Evolutionary conservation across 2,888 invertebrate genomes (phyloP).

Genomic region (Erynnis tages): DNA sequence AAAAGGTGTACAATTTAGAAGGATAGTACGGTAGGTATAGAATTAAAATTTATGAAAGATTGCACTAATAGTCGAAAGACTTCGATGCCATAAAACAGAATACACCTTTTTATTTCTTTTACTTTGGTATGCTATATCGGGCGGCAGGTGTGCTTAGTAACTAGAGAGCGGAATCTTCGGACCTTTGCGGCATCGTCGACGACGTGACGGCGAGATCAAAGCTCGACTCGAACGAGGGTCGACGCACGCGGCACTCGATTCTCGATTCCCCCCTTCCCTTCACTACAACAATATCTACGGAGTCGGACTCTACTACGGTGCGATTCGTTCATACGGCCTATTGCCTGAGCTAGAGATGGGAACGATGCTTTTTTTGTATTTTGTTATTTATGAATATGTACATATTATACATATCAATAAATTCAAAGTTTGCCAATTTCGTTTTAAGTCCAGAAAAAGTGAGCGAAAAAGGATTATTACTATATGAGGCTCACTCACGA

Average conservation of each 20-base stretch:
- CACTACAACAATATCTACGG: constrained; percentile 41
- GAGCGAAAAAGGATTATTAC: no score
- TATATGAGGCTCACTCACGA: no score
- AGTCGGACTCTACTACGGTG: constrained; percentile 32
- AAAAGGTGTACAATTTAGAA: no score
- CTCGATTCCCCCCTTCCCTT: constrained; percentile 45
- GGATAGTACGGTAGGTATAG: background rate
- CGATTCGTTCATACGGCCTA: constrained; percentile 51
- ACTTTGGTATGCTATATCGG: constrained; percentile 18
- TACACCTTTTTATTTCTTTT: constrained; percentile 25
- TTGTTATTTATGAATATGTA: no score
- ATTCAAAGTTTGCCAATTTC: no score
- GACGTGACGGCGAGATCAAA: constrained; percentile 65
- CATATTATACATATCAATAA: no score
- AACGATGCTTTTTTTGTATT: background rate
- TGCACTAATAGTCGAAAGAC: no score
- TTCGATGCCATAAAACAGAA: background rate
- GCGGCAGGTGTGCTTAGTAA: constrained; percentile 51
- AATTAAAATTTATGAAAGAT: no score
- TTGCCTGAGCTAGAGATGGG: constrained; percentile 30
- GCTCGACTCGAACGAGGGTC: constrained; percentile 61
- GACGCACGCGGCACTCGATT: constrained; percentile 71
- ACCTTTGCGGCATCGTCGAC: constrained; percentile 46
- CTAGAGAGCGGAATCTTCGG: constrained; percentile 44
- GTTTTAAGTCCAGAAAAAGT: no score